Percentiles rank a stretch among this genome's conserved stretches.
Evolutionary conservation across 2,113 vertebrate species (phyloP).

Genomic region (Actenoides lindsayi): DNA sequence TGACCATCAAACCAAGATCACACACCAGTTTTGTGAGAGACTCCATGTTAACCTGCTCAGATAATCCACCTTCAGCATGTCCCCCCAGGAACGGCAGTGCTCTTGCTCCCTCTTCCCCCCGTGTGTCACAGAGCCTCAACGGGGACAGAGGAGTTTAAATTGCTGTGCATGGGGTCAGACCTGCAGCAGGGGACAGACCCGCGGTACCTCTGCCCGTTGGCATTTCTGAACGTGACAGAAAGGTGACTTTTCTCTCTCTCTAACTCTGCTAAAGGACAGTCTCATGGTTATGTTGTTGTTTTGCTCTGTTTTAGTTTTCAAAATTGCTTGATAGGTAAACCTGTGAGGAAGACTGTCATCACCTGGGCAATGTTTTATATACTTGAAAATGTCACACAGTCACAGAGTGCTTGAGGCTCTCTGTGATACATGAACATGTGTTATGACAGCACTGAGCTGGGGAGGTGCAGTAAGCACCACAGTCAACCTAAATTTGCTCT

Average conservation of each 20-base stretch:
- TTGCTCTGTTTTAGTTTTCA: background rate
- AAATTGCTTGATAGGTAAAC: background rate
- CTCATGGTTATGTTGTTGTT: background rate
- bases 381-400: background rate
- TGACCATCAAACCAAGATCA: background rate
- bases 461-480: background rate
- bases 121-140: background rate
- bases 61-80: background rate
- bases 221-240: background rate
- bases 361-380: background rate
- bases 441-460: background rate
- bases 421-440: too few species aligned
- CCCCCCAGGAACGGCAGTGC: background rate
- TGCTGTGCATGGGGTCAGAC: background rate
- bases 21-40: accelerated
- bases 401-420: background rate
- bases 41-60: background rate
- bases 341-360: background rate
- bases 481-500: background rate
- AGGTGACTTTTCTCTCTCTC: background rate
- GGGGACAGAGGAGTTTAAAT: background rate
- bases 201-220: accelerated
- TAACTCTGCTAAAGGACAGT: background rate
- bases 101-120: background rate
- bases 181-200: background rate